These are phyloP conservation scores for Ceratosolen solmsi DNA, from an alignment of 1,140 invertebrate species.

Conservation along the genomic window DNA sequence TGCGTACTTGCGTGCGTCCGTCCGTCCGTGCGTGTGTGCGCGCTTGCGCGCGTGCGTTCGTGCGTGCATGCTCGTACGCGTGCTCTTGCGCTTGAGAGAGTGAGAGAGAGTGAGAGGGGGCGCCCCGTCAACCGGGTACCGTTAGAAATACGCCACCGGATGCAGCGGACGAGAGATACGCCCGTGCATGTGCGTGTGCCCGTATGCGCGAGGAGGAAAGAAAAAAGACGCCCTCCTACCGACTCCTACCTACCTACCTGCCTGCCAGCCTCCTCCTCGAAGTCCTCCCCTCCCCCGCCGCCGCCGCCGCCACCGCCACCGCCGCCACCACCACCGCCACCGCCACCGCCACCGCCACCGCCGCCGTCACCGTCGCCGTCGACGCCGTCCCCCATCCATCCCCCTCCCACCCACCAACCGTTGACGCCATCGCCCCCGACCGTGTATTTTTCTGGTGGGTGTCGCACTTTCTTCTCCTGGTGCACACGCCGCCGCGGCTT, in stretches of 20 bases:
- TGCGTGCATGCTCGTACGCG: too few species aligned
- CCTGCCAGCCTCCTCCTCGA: neutral
- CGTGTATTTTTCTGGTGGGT: neutral
- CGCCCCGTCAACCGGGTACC: constrained; percentile 30
- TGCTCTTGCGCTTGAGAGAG: too few species aligned
- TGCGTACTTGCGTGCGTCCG: too few species aligned
- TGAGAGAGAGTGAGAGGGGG: constrained; percentile 1
- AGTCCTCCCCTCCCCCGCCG: neutral
- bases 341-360: neutral
- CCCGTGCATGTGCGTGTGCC: neutral
- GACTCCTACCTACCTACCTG: neutral
- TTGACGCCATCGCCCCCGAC: neutral
- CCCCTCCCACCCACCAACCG: neutral
- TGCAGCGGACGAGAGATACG: neutral
- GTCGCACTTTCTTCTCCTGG: neutral
- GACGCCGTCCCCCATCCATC: neutral
- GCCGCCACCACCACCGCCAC: neutral
- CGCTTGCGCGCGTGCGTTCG: too few species aligned
- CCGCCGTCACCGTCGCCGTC: neutral
- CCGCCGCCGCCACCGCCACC: neutral
- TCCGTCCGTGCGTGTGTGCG: too few species aligned
- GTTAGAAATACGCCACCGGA: constrained; percentile 49
- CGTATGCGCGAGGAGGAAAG: neutral
- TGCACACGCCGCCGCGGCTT: neutral
- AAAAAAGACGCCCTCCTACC: neutral